Conservation (phyloP, 1,140 invertebrate species). For the Musca vetustissima region DNA sequence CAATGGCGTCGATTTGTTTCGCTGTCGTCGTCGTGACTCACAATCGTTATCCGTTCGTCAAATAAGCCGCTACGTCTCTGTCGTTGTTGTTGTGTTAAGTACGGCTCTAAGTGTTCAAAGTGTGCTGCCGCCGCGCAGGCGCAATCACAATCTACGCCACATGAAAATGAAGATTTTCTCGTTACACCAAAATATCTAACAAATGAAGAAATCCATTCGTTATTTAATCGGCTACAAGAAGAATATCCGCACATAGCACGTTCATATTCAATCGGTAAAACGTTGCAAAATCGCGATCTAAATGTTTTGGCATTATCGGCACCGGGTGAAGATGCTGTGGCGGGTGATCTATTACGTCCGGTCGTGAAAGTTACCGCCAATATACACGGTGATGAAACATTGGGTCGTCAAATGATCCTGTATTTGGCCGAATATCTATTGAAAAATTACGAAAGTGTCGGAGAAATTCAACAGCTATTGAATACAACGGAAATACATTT, state of each 20-base stretch:
- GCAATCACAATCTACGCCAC: not conserved
- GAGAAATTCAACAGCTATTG: constrained; percentile 71
- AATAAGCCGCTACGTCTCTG: not conserved
- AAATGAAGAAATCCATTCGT: constrained; percentile 40
- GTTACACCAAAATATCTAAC: constrained; percentile 38
- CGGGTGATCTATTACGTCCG: constrained; percentile 59
- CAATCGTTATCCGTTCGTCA: not conserved
- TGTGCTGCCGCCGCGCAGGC: not conserved
- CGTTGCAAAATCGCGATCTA: constrained; percentile 72
- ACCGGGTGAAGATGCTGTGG: constrained; percentile 13
- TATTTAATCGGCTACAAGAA: constrained; percentile 38
- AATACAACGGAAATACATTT: constrained; percentile 86
- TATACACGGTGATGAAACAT: constrained; percentile 96
- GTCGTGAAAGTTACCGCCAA: constrained; percentile 97
- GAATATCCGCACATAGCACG: constrained; percentile 63
- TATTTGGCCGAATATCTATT: constrained; percentile 83
- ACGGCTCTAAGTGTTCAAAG: no score
- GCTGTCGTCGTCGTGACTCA: not conserved
- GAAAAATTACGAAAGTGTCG: constrained; percentile 67
- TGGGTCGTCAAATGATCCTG: constrained; percentile 85
- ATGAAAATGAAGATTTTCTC: constrained; percentile 30
- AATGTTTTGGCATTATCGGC: constrained; percentile 63
- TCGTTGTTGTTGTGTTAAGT: not conserved
- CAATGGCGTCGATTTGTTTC: no score
- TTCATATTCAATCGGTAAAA: constrained; percentile 76